Evolutionary conservation across 2,888 invertebrate genomes (phyloP).

Genomic region (Sphaerophoria taeniata): DNA sequence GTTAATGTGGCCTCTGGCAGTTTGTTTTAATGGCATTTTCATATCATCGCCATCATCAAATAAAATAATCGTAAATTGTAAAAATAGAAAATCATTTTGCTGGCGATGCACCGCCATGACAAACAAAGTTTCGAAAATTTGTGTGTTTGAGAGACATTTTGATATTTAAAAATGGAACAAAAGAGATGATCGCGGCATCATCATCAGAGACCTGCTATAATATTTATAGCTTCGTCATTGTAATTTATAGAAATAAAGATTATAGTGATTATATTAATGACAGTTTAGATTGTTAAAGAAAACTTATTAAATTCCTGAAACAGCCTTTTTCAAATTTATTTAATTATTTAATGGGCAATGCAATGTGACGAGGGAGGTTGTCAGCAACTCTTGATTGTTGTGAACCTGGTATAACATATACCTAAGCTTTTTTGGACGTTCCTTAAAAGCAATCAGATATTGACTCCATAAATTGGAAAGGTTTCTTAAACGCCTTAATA

Average conservation of each 20-base stretch:
- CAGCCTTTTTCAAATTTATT: not conserved
- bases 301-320: conserved; percentile 1
- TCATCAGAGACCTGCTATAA: not conserved
- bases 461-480: no score
- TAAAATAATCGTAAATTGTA: conserved; percentile 69
- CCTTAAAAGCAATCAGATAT: no score
- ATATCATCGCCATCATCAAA: conserved; percentile 67
- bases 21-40: conserved; percentile 68
- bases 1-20: conserved; percentile 53
- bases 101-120: not conserved
- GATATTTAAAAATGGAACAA: not conserved
- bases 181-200: not conserved
- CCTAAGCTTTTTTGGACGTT: no score
- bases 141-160: not conserved
- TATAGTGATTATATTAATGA: conserved; percentile 15
- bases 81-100: conserved; percentile 58
- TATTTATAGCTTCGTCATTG: not conserved
- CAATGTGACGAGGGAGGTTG: no score
- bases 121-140: conserved; percentile 1
- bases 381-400: no score
- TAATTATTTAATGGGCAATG: not conserved
- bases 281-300: not conserved
- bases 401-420: no score
- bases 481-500: no score
- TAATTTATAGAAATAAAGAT: conserved; percentile 26